phyloP scores from a whole-genome alignment of 2,797 vertebrate species.

The Masticophis lateralis region DNA sequence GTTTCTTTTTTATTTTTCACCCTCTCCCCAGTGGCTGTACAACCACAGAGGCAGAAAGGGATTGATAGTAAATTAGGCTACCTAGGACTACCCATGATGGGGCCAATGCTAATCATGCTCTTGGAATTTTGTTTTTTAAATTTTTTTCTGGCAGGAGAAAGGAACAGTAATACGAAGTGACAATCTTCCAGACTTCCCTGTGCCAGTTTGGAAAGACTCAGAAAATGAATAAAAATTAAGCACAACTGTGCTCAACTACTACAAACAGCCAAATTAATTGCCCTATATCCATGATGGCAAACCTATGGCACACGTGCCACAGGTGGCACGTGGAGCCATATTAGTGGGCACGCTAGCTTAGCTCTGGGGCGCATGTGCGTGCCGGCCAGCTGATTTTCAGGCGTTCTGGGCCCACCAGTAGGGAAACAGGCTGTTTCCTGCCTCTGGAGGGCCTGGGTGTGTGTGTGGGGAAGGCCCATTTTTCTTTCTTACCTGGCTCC shows the following conservation, averaged over 20 bases:
- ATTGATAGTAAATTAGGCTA: neutral
- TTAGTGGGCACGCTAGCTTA: no score
- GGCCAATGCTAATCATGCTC: neutral
- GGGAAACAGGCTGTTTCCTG: no score
- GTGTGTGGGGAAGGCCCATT: no score
- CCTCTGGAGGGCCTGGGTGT: no score
- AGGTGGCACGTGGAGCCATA: no score
- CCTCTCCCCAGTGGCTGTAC: neutral
- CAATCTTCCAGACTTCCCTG: neutral
- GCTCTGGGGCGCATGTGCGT: no score
- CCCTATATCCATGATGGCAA: neutral
- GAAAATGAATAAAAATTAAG: neutral
- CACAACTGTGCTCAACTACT: neutral
- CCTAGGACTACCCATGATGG: neutral
- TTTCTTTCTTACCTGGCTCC: no score
- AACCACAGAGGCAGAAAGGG: neutral
- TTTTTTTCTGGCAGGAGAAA: neutral
- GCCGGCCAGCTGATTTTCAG: no score
- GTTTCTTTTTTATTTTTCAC: neutral
- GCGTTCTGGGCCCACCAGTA: no score
- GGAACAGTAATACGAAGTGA: neutral
- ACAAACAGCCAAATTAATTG: neutral
- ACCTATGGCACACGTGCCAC: no score
- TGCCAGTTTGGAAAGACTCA: neutral
- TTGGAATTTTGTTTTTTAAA: neutral